Evolutionary conservation across 2,113 vertebrate species (phyloP).

Genomic region (Strigops habroptila): DNA sequence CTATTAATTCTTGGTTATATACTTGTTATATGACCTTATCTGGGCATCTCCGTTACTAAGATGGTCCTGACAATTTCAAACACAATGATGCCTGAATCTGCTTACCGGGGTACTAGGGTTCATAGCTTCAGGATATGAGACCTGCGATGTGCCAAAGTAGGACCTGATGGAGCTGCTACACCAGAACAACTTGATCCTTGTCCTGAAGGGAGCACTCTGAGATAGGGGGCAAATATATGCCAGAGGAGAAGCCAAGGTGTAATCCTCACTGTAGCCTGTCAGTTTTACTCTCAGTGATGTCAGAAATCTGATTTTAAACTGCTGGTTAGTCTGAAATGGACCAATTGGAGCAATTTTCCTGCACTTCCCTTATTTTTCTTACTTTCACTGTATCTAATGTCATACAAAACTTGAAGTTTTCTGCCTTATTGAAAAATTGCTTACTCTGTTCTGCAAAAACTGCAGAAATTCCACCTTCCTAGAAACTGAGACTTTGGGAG

Average conservation of each 20-base stretch:
- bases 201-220: neutral
- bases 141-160: neutral
- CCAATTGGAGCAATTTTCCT: neutral
- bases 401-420: neutral
- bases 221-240: neutral
- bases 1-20: neutral
- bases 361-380: neutral
- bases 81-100: neutral
- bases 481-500: neutral
- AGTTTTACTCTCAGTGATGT: neutral
- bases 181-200: neutral
- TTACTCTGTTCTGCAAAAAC: neutral
- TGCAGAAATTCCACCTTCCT: neutral
- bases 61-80: neutral
- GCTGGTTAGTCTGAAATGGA: neutral
- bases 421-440: neutral
- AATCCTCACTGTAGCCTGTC: neutral
- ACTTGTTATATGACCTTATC: neutral
- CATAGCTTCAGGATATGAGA: neutral
- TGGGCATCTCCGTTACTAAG: neutral
- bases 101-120: neutral
- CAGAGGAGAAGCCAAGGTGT: neutral
- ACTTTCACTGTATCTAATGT: neutral
- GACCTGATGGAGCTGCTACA: neutral
- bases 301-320: neutral